phyloP scores from a whole-genome alignment of 2,888 invertebrate species.

The Callyntrura guangdongensis region DNA sequence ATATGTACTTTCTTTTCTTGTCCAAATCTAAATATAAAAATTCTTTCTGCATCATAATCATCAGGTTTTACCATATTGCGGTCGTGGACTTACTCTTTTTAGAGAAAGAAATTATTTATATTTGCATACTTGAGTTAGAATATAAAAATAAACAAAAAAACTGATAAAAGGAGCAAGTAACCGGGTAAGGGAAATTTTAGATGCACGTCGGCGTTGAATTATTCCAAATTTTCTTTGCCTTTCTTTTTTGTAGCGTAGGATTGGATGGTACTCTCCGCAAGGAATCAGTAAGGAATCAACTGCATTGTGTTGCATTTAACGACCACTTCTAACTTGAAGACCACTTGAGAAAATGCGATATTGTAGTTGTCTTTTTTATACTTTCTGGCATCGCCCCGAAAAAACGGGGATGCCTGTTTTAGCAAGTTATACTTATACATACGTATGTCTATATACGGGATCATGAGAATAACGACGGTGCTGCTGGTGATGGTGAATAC shows the following conservation, averaged over 20 bases:
- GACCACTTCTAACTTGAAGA: slow-evolving; percentile 14
- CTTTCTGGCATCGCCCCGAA: neutral
- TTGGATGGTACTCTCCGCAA: neutral
- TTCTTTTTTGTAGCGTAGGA: neutral
- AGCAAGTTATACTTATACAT: neutral
- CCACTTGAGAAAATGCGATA: slow-evolving; percentile 35
- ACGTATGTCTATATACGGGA: neutral
- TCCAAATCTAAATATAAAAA: slow-evolving; percentile 8
- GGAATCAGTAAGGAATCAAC: neutral
- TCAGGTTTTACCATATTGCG: neutral
- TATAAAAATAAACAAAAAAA: neutral
- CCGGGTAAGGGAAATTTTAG: neutral
- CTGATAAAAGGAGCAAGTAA: neutral
- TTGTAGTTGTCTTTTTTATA: neutral
- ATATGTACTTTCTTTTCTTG: neutral
- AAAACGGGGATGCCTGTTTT: neutral
- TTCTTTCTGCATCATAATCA: neutral
- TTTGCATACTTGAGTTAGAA: neutral
- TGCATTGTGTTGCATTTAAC: slow-evolving; percentile 44
- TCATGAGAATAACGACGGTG: neutral
- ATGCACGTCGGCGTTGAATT: neutral
- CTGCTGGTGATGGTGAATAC: neutral
- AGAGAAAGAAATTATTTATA: slow-evolving; percentile 1
- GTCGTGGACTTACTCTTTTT: neutral
- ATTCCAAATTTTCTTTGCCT: neutral